Percentiles rank a stretch among this genome's conserved stretches.
Evolutionary conservation across 2,113 vertebrate species (phyloP).

Genomic region (Sisor rabdophorus): DNA sequence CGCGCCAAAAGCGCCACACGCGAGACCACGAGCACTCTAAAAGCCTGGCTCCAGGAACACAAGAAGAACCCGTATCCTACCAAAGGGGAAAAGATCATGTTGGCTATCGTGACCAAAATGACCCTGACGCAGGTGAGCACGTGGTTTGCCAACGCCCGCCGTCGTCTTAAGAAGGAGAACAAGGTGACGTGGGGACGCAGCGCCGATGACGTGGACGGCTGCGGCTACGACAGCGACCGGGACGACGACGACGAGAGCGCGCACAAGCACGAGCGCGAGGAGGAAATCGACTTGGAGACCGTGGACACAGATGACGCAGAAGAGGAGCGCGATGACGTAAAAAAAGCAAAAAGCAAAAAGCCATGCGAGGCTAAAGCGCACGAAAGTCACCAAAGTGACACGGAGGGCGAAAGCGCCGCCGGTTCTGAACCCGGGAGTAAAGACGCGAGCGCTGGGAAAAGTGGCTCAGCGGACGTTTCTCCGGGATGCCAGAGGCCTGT

Average conservation of each 20-base stretch:
- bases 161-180: constrained; percentile 93
- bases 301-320: constrained; percentile 94
- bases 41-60: constrained; percentile 98
- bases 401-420: constrained; percentile 53
- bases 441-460: constrained; percentile 71
- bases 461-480: constrained; percentile 65
- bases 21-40: constrained; percentile 95
- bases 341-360: too few species aligned
- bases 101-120: constrained; percentile 95
- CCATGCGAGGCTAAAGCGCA: constrained; percentile 76
- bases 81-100: constrained; percentile 95
- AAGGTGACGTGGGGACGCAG: constrained; percentile 96
- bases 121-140: constrained; percentile 93
- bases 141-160: constrained; percentile 90
- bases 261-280: constrained; percentile 72
- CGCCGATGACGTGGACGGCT: constrained; percentile 87
- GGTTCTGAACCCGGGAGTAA: constrained; percentile 74
- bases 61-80: constrained; percentile 98
- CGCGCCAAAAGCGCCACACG: constrained; percentile 94
- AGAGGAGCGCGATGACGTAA: constrained; percentile 76
- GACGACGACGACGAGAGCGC: constrained; percentile 83
- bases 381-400: constrained; percentile 63
- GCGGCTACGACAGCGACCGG: constrained; percentile 92
- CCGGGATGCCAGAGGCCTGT: constrained; percentile 78
- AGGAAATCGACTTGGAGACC: constrained; percentile 95